phyloP scores from a whole-genome alignment of 2,888 invertebrate genomes.

The Eulithis testata region DNA sequence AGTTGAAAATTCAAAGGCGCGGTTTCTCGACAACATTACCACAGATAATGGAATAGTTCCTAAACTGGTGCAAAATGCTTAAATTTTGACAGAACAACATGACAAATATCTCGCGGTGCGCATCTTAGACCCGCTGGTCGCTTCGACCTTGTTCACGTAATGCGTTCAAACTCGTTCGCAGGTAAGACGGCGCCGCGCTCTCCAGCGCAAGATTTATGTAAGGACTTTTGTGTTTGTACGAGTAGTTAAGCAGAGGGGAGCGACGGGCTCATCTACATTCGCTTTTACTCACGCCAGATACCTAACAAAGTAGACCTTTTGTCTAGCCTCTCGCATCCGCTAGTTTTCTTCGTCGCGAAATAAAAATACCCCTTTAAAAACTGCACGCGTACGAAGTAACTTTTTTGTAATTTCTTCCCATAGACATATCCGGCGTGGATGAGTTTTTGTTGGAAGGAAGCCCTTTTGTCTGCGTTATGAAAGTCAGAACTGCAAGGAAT shows the following conservation, averaged over 20 bases:
- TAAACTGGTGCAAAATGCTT: too few relatives aligned
- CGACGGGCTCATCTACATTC: constrained; percentile 77
- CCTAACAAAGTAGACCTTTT: constrained; percentile 77
- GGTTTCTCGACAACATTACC: too few relatives aligned
- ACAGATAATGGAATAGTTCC: too few relatives aligned
- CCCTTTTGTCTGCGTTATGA: constrained; percentile 79
- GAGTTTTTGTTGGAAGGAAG: constrained; percentile 83
- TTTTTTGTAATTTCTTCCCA: constrained; percentile 81
- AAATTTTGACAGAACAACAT: too few relatives aligned
- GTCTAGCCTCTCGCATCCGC: constrained; percentile 77
- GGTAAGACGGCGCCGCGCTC: constrained; percentile 71
- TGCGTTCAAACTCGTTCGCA: constrained; percentile 13
- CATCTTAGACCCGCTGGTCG: too few relatives aligned
- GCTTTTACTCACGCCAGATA: constrained; percentile 71
- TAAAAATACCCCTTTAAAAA: constrained; percentile 78
- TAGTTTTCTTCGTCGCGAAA: constrained; percentile 70
- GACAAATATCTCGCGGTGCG: too few relatives aligned
- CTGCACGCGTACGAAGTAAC: constrained; percentile 68
- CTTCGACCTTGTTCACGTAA: too few relatives aligned
- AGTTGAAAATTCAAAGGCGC: too few relatives aligned
- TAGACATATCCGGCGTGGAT: constrained; percentile 82
- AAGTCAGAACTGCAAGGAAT: constrained; percentile 82
- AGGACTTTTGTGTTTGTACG: constrained; percentile 83
- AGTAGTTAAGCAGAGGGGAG: constrained; percentile 74
- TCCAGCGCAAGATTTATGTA: constrained; percentile 82